Base-by-base conservation (phyloP, 2,888 invertebrate species). In the Acronicta aceris region DNA sequence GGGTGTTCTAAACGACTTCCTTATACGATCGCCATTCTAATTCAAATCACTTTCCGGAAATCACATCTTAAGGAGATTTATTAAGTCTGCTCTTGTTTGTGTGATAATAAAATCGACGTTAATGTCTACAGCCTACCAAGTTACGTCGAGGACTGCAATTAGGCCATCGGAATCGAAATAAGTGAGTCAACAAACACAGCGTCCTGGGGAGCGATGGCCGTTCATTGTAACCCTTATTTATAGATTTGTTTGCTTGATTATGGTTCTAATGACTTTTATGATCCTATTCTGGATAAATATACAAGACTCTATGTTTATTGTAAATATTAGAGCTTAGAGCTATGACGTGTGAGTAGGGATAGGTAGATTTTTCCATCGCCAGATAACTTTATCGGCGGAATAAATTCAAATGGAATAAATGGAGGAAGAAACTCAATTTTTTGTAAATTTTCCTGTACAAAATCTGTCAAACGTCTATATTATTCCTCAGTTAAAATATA, bases 141-240 rank as follows among this genome's bases (percentile, higher is more conserved):
- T 88, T 92, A 91, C 92, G 89, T 87, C 57, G 64, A 52, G 55
- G 51, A 51, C 55, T 38, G 45, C 87, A 89, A 89, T 89, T 86
- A 84, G 88, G 86, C 85, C 86, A 85, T 81, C 76, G 77, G 78
- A 79, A 84, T 88, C 82, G 82, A 86, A 86, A 83, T 85, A 86
- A 87, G 86, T 87, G 83, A 82, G 81, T 82, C 83, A 90, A 91
- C 85, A 93, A 93, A 92, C 89, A 89, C 68, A 78, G 83, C 89
- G 86, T 89, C 90, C 90, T 80, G 63, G 83, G 87, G 91, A 84
- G 84, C 91, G 86, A 83, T 83, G 92, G 59, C 88, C 92, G 81
- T 72, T 71, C 71, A 65, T 63, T 65, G 69, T 70, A 74, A 74
- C 71, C 33, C 71, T 78, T 81, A 81, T 80, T 77, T 82, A 74